phyloP scores from a whole-genome alignment of 1,140 invertebrate genomes.

The Drosophila hydei region DNA sequence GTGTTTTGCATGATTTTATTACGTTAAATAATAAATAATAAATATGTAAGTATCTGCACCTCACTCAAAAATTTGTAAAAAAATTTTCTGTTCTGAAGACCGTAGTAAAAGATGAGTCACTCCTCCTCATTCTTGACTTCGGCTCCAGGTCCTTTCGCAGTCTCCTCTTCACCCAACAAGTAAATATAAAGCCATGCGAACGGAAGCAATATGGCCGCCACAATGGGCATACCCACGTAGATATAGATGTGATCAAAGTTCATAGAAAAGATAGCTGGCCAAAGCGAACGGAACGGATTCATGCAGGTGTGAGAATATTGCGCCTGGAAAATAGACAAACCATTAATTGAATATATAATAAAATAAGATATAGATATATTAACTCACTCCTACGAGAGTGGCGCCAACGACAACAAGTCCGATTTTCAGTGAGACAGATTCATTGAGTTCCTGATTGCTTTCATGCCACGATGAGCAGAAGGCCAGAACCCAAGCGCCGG shows the following conservation, averaged over 20 bases:
- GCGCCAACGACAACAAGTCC: slow-evolving; percentile 12
- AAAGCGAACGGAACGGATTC: slow-evolving; percentile 35
- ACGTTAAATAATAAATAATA: too few relatives aligned
- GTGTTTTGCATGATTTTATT: too few relatives aligned
- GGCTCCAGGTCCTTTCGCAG: too few relatives aligned
- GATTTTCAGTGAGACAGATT: slow-evolving; percentile 29
- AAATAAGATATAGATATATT: neutral
- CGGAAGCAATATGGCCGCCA: slow-evolving; percentile 3
- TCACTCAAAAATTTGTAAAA: too few relatives aligned
- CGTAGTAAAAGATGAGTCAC: too few relatives aligned
- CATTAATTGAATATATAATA: neutral
- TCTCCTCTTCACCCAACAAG: neutral
- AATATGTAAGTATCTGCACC: too few relatives aligned
- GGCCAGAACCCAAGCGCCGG: slow-evolving; percentile 29
- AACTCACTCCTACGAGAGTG: slow-evolving; percentile 19
- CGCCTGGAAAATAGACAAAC: slow-evolving; percentile 13
- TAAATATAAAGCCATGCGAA: slow-evolving; percentile 19
- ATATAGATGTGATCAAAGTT: slow-evolving; percentile 5
- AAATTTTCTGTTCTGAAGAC: too few relatives aligned
- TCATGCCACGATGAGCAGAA: slow-evolving; percentile 34
- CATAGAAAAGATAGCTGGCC: slow-evolving; percentile 6
- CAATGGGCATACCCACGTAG: slow-evolving; percentile 1
- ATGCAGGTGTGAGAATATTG: slow-evolving; percentile 17
- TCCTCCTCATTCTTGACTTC: too few relatives aligned
- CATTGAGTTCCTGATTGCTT: slow-evolving; percentile 9